phyloP scores from a whole-genome alignment of 2,797 vertebrate genomes.

The Pyrocephalus nanus region DNA sequence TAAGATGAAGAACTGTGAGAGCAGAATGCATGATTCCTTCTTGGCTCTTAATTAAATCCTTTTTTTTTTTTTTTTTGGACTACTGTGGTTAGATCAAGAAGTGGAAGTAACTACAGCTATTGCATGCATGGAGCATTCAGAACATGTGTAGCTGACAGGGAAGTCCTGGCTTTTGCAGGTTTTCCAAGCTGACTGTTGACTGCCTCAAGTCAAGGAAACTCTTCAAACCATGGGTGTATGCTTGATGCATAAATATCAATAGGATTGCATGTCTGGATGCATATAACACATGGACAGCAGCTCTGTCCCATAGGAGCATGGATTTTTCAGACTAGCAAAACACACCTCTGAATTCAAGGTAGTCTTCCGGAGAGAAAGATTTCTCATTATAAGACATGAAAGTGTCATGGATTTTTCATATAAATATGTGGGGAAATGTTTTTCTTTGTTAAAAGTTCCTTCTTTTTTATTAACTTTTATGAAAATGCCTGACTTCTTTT shows the following conservation, averaged over 20 bases:
- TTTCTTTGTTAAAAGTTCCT: background rate
- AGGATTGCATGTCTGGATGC: background rate
- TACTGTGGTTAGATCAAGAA: background rate
- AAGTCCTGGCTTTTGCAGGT: background rate
- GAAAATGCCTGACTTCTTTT: background rate
- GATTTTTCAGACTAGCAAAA: background rate
- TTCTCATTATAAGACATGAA: background rate
- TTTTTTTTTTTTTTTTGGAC: conserved; percentile 41
- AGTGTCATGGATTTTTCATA: background rate
- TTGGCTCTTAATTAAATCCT: background rate
- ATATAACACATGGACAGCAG: background rate
- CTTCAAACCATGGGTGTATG: background rate
- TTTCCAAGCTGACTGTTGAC: background rate
- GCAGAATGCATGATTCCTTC: background rate
- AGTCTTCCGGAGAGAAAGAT: background rate
- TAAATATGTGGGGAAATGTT: background rate
- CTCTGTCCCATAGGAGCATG: background rate
- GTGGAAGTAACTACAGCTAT: background rate
- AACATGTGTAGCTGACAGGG: background rate
- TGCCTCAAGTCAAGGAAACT: background rate
- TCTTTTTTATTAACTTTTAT: background rate
- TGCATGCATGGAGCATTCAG: background rate
- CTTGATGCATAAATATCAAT: background rate
- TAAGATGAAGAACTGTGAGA: background rate
- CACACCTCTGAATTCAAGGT: background rate